These are phyloP conservation scores for Dicroscelio sp. DNA, from an alignment of 2,888 invertebrate species.

Conservation along the genomic window DNA sequence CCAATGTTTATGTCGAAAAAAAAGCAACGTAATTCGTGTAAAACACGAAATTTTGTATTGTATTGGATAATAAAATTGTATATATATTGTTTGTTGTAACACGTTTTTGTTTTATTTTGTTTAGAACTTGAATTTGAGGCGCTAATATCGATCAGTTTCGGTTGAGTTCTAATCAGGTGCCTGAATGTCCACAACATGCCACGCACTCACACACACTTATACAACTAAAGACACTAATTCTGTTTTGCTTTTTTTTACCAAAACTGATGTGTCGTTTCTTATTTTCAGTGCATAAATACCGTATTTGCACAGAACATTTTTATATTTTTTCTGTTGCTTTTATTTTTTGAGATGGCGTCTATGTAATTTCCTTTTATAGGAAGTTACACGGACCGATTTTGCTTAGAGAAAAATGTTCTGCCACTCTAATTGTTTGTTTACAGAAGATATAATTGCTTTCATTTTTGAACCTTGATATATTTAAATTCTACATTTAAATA, in stretches of 20 bases:
- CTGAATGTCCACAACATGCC: constrained; percentile 73
- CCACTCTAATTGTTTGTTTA: no score
- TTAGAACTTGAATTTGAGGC: constrained; percentile 3
- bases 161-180: constrained; percentile 67
- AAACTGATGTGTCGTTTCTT: constrained; percentile 26
- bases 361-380: no score
- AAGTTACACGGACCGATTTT: no score
- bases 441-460: no score
- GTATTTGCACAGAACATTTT: constrained; percentile 25
- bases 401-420: no score
- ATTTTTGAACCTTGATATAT: no score
- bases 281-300: constrained; percentile 39
- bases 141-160: constrained; percentile 20
- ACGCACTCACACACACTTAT: constrained; percentile 79
- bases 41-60: no score
- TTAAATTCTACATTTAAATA: no score
- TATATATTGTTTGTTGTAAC: constrained; percentile 32
- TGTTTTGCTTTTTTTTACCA: background rate
- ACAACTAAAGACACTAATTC: constrained; percentile 55
- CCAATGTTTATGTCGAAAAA: constrained; percentile 97
- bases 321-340: background rate
- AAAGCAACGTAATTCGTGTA: no score
- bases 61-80: constrained; percentile 59
- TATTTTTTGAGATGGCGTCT: no score
- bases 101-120: constrained; percentile 8